These are phyloP conservation scores for Metallyticus violacea DNA, from an alignment of 2,888 invertebrate species.

Conservation along the genomic window DNA sequence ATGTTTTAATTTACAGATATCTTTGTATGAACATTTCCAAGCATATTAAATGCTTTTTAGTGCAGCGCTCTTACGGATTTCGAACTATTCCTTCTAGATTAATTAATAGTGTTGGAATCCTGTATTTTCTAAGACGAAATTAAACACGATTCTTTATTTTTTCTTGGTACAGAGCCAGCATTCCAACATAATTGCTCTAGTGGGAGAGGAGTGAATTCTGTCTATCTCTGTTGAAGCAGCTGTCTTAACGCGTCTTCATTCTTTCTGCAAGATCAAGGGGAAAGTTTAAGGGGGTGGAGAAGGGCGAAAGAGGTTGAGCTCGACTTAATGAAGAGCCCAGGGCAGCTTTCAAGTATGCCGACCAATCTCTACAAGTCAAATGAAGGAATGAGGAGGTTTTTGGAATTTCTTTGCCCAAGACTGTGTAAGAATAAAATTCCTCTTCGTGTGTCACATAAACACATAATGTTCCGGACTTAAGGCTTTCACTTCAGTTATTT, in stretches of 20 bases:
- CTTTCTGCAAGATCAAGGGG: background rate
- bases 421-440: background rate
- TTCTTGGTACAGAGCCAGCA: background rate
- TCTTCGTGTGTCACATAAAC: background rate
- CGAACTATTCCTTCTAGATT: background rate
- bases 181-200: background rate
- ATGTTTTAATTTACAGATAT: no score
- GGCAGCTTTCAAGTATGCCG: conserved; percentile 8
- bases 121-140: background rate
- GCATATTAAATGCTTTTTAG: no score
- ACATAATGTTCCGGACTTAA: no score
- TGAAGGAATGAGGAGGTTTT: background rate
- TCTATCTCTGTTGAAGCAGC: background rate
- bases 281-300: background rate
- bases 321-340: conserved; percentile 7
- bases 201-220: background rate
- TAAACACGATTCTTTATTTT: background rate
- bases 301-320: background rate
- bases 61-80: no score
- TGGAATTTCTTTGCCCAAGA: background rate
- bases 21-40: no score
- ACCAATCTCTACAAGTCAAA: background rate
- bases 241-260: background rate
- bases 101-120: background rate
- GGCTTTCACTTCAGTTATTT: no score